Conservation (phyloP, 2,888 invertebrate genomes). For the Cheilosia grossa region DNA sequence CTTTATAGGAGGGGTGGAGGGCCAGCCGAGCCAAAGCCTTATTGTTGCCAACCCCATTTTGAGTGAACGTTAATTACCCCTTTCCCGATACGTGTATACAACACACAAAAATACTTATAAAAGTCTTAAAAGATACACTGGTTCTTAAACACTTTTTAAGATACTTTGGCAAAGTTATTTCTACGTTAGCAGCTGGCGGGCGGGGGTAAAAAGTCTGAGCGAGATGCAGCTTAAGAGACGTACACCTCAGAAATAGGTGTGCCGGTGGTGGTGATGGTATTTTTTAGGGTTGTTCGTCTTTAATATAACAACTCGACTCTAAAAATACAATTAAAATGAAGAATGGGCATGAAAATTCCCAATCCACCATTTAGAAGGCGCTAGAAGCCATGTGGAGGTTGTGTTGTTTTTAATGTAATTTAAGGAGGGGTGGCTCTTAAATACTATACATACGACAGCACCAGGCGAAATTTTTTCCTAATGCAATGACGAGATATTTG, state of each 20-base stretch:
- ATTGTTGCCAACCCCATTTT: conserved; percentile 65
- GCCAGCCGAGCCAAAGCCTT: neutral
- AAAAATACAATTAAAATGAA: conserved; percentile 72
- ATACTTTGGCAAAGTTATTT: conserved; percentile 65
- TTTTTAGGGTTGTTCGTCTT: conserved; percentile 67
- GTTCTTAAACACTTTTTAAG: conserved; percentile 71
- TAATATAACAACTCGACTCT: conserved; percentile 60
- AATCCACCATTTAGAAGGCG: conserved; percentile 17
- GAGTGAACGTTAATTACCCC: conserved; percentile 74
- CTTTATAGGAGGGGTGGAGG: neutral
- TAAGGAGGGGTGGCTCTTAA: conserved; percentile 60
- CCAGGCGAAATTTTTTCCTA: conserved; percentile 18
- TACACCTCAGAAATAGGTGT: conserved; percentile 52
- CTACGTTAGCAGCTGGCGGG: conserved; percentile 5
- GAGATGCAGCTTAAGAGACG: conserved; percentile 57
- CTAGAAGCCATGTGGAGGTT: conserved; percentile 16
- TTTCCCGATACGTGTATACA: conserved; percentile 43
- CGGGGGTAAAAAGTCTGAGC: conserved; percentile 33
- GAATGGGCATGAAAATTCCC: conserved; percentile 51
- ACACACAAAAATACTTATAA: conserved; percentile 67
- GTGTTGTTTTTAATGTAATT: conserved; percentile 43
- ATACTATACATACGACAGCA: conserved; percentile 57
- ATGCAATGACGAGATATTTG: conserved; percentile 49
- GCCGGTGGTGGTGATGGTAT: conserved; percentile 17
- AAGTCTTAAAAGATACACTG: conserved; percentile 65